A percentile compares a stretch with the other conserved stretches of the same genome.
These are phyloP conservation scores for Neuroscelio doddi DNA, from an alignment of 2,888 invertebrate genomes.

Conservation along the genomic window DNA sequence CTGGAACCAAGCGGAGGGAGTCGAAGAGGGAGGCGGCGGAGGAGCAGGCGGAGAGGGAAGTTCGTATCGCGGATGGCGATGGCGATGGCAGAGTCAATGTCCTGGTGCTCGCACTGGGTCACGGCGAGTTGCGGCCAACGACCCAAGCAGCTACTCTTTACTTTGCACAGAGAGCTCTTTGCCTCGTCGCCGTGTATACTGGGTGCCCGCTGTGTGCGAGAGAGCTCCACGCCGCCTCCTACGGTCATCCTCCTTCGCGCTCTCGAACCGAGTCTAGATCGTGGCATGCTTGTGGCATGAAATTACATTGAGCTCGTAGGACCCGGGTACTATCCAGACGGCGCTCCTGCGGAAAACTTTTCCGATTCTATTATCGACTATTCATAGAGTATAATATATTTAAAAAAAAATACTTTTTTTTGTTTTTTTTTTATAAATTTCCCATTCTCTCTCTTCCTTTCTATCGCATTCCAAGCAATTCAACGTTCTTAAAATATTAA, in stretches of 20 bases:
- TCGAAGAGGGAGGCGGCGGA: conserved; percentile 57
- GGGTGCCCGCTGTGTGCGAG: conserved; percentile 43
- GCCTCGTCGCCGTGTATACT: conserved; percentile 42
- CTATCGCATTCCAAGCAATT: too few relatives aligned
- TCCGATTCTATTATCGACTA: too few relatives aligned
- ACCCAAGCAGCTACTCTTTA: conserved; percentile 68
- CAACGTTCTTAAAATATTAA: too few relatives aligned
- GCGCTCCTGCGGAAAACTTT: too few relatives aligned
- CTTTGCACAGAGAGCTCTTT: conserved; percentile 63
- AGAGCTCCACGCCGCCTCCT: conserved; percentile 44
- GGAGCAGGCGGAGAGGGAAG: conserved; percentile 23
- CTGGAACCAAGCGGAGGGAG: conserved; percentile 47
- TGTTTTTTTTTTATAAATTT: too few relatives aligned
- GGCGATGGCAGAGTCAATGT: conserved; percentile 73
- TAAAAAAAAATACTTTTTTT: too few relatives aligned
- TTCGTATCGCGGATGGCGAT: conserved; percentile 72
- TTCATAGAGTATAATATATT: too few relatives aligned
- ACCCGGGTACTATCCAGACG: conserved; percentile 16
- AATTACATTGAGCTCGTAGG: conserved; percentile 26
- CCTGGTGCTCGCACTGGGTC: conserved; percentile 72
- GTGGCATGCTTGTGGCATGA: conserved; percentile 21
- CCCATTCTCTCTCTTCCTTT: too few relatives aligned
- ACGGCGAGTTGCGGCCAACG: conserved; percentile 72
- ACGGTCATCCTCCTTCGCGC: conserved; percentile 25
- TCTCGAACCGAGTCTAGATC: too few relatives aligned